A percentile compares a stretch with the other conserved stretches of the same genome.
phyloP scores from a whole-genome alignment of 2,113 vertebrate genomes.

The Ceratotherium simum region DNA sequence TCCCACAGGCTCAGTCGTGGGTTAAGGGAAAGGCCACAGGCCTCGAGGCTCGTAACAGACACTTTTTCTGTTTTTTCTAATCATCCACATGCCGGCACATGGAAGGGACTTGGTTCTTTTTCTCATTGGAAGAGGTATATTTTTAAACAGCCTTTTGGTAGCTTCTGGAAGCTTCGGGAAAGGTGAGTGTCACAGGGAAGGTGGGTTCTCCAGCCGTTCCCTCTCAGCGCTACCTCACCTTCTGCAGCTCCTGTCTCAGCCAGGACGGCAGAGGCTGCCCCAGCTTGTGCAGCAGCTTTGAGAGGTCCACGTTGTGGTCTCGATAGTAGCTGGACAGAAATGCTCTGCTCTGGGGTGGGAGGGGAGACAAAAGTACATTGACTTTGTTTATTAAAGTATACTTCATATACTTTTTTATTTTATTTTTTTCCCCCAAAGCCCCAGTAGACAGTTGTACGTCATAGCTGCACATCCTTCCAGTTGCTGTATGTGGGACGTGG shows the following conservation, averaged over 20 bases:
- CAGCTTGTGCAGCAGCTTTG: conserved; percentile 95
- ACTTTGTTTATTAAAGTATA: background rate
- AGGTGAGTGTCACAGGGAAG: background rate
- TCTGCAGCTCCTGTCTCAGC: conserved; percentile 98
- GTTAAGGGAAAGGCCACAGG: conserved; percentile 67
- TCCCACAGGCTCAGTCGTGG: conserved; percentile 73
- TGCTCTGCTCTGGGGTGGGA: conserved; percentile 90
- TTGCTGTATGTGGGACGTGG: no score
- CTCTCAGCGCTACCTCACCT: conserved; percentile 92
- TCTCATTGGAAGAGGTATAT: conserved; percentile 83
- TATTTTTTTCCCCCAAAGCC: no score
- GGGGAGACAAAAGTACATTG: background rate
- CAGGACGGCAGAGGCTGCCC: conserved; percentile 97
- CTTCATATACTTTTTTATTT: background rate
- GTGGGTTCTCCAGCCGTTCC: conserved; percentile 52
- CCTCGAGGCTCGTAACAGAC: conserved; percentile 70
- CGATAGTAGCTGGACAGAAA: conserved; percentile 97
- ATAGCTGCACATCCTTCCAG: no score
- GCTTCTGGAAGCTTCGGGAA: conserved; percentile 75
- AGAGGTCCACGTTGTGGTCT: conserved; percentile 97
- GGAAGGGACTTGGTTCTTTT: conserved; percentile 80
- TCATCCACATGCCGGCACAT: conserved; percentile 88
- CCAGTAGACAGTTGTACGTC: no score
- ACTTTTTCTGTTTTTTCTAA: background rate
- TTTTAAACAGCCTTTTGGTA: conserved; percentile 79